Base-by-base conservation (phyloP, 2,113 vertebrate species). In the Osmerus eperlanus region DNA sequence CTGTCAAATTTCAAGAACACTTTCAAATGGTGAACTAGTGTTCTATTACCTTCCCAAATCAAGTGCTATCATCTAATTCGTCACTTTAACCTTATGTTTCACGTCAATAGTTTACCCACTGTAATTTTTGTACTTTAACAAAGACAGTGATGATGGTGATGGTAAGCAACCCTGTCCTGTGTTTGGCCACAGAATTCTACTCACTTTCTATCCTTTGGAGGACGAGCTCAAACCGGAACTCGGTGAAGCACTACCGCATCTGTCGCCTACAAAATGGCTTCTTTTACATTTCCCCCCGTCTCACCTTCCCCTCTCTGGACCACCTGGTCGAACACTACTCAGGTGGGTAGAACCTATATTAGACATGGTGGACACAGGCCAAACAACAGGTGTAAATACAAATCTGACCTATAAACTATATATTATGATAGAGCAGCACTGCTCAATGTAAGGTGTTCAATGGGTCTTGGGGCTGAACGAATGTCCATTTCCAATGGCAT, bases 241-340 rank as follows among this genome's bases (percentile, higher is more conserved):
- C 78, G 0, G 88, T 96, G 65, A 93, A 89, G 55, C 94, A 94
- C 88, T 97, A 94, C 73, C 92, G 91, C 76, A 94, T 96, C 83
- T 78, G 87, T 15, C 59, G 56, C 23, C 84, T 96, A 51, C 88
- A 88, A 3, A 97, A 95, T 0, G 88, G 92, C 72, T 95, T 94
- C 92, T 70, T 95, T 59, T 96, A 94, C 86, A 94, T 96, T 76
- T 91, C 93, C 0, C 91, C 93, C 0, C 18, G 89, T 1, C 86
- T 93, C 78, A 93, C 94, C 53, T 96, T 96, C 79, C 84, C 92
- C 58, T 91, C 91, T 0, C 88, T 97, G 61, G 89, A 88, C 0
- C 86, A 89, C 41, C 85, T 96, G 66, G 94, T 96, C 75, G 89
- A 95, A 11, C 91, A 93, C 83, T 96, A 96, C 77, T 92, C 93